Evolutionary conservation across 2,888 invertebrate species (phyloP).

Genomic region (Ernsta delagoae): DNA sequence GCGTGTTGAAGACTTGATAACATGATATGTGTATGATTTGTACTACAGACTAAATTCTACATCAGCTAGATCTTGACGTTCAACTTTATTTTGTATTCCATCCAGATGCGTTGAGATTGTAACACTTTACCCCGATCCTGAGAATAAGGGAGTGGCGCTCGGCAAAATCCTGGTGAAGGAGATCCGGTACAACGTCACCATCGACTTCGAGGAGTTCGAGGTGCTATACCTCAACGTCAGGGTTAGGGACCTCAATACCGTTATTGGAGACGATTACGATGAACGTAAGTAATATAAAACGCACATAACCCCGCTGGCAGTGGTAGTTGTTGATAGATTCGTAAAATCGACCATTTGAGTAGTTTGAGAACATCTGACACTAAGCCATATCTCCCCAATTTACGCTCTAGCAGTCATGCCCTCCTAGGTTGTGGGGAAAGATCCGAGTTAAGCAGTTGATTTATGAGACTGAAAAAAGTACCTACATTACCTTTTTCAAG

Average conservation of each 20-base stretch:
- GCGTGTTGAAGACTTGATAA: too few species aligned
- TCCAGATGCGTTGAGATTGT: conserved; percentile 73
- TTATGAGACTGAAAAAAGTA: too few species aligned
- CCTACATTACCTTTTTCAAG: too few species aligned
- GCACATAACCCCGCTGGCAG: too few species aligned
- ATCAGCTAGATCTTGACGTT: neutral
- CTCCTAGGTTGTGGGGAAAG: too few species aligned
- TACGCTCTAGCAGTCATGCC: too few species aligned
- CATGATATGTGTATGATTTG: too few species aligned
- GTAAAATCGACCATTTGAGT: too few species aligned
- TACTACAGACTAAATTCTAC: too few species aligned
- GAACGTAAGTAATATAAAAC: conserved; percentile 67
- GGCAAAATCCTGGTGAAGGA: conserved; percentile 69
- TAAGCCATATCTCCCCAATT: too few species aligned
- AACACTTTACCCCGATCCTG: conserved; percentile 61
- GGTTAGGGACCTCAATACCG: conserved; percentile 79
- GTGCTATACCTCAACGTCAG: conserved; percentile 81
- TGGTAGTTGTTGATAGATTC: neutral
- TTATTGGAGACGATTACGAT: conserved; percentile 71
- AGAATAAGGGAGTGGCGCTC: conserved; percentile 56
- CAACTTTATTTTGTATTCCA: neutral
- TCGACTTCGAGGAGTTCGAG: conserved; percentile 86
- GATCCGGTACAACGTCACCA: conserved; percentile 67
- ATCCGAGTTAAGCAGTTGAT: too few species aligned
- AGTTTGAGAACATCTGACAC: too few species aligned